Percentiles rank a stretch among this genome's conserved stretches.
phyloP scores from a whole-genome alignment of 2,888 invertebrate species.

The Gastrophysa polygoni region DNA sequence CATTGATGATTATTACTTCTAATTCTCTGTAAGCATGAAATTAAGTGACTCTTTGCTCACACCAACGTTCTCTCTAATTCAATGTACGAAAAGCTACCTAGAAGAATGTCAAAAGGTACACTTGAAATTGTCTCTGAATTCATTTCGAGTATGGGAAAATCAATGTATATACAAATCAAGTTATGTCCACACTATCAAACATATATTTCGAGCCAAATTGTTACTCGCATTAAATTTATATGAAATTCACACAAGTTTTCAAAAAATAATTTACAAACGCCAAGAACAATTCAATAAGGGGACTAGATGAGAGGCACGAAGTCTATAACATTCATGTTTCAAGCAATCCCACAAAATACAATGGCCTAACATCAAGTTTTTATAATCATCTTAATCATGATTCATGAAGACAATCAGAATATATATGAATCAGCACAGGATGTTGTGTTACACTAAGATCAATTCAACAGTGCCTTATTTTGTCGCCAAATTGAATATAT shows the following conservation, averaged over 20 bases:
- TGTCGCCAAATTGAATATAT: too few species aligned
- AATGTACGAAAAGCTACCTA: slow-evolving; percentile 14
- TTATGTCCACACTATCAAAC: slow-evolving; percentile 21
- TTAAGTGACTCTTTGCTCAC: slow-evolving; percentile 22
- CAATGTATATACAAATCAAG: slow-evolving; percentile 24
- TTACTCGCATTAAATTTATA: not conserved
- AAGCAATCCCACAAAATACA: not conserved
- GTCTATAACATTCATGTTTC: not conserved
- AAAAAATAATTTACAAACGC: slow-evolving; percentile 5
- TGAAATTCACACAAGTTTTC: slow-evolving; percentile 3
- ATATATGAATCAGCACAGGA: too few species aligned
- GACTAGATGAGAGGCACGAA: not conserved
- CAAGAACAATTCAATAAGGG: not conserved
- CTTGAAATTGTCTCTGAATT: slow-evolving; percentile 25
- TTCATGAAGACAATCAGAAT: too few species aligned
- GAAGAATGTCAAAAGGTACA: not conserved
- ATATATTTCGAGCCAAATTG: slow-evolving; percentile 17
- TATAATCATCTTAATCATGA: not conserved
- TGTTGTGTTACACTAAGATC: too few species aligned
- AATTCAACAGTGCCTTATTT: too few species aligned
- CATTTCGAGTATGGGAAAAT: slow-evolving; percentile 21
- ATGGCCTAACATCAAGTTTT: not conserved
- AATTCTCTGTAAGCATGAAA: slow-evolving; percentile 21
- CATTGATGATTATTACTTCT: slow-evolving; percentile 20
- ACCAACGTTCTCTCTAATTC: slow-evolving; percentile 10